Evolutionary conservation across 2,888 invertebrate species (phyloP).

Genomic region (Calephelis perditalis): DNA sequence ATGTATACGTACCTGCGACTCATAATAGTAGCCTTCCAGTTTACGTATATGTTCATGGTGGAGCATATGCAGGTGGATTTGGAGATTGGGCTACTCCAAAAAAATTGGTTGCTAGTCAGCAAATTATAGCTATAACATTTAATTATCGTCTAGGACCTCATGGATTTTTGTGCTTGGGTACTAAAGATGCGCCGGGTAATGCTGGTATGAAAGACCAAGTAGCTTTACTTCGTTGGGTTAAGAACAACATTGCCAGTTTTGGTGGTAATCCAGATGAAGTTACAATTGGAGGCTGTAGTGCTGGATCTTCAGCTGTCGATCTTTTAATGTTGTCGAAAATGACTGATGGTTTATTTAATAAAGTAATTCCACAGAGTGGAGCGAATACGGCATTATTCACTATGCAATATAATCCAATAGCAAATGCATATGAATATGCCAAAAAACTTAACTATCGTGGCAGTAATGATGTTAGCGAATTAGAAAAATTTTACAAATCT

Average conservation of each 20-base stretch:
- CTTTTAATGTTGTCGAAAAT: too few species aligned
- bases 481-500: conserved; percentile 45
- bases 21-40: conserved; percentile 37
- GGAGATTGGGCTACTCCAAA: conserved; percentile 28
- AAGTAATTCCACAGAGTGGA: conserved; percentile 48
- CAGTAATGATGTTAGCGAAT: conserved; percentile 36
- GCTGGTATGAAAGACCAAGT: too few species aligned
- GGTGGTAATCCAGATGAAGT: too few species aligned
- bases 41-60: conserved; percentile 57
- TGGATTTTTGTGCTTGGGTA: too few species aligned
- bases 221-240: too few species aligned
- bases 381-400: conserved; percentile 35
- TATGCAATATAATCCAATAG: conserved; percentile 41
- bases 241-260: too few species aligned
- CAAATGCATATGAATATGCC: conserved; percentile 43
- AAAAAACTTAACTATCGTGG: conserved; percentile 34
- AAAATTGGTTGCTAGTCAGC: too few species aligned
- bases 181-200: too few species aligned
- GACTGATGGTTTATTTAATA: conserved; percentile 45
- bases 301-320: too few species aligned
- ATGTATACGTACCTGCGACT: conserved; percentile 28
- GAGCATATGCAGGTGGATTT: conserved; percentile 48
- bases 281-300: too few species aligned
- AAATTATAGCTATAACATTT: too few species aligned
- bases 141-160: too few species aligned